Evolutionary conservation across 2,113 vertebrate genomes (phyloP).

Genomic region (Mystacornis crossleyi): DNA sequence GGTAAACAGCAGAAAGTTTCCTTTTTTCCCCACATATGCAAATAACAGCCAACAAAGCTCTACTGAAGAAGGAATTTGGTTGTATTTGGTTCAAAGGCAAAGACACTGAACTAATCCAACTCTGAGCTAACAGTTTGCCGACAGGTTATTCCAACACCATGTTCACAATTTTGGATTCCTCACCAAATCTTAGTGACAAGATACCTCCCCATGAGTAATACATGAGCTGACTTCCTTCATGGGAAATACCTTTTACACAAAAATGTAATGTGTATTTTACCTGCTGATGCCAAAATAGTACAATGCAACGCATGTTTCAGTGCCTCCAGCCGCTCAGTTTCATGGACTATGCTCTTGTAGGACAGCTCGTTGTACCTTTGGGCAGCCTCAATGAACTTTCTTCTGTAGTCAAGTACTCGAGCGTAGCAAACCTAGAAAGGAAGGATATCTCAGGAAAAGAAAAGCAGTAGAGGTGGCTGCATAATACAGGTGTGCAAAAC

Average conservation of each 20-base stretch:
- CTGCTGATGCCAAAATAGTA: constrained; percentile 97
- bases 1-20: not conserved
- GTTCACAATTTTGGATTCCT: not conserved
- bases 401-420: constrained; percentile 95
- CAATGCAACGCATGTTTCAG: constrained; percentile 96
- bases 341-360: constrained; percentile 97
- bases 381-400: constrained; percentile 98
- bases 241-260: not conserved
- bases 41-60: not conserved
- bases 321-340: constrained; percentile 93
- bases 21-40: not conserved
- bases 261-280: constrained; percentile 62
- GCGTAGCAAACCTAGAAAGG: constrained; percentile 91
- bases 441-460: not conserved
- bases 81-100: not conserved
- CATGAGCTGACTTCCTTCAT: not conserved
- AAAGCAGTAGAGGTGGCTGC: not conserved
- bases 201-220: not conserved
- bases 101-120: not conserved
- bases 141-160: fast-evolving
- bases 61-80: not conserved
- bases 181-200: not conserved
- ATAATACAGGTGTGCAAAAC: not conserved
- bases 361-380: constrained; percentile 97
- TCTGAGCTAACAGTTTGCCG: not conserved